These are phyloP conservation scores for Tupiocoris notatus DNA, from an alignment of 2,888 invertebrate species.

Conservation along the genomic window DNA sequence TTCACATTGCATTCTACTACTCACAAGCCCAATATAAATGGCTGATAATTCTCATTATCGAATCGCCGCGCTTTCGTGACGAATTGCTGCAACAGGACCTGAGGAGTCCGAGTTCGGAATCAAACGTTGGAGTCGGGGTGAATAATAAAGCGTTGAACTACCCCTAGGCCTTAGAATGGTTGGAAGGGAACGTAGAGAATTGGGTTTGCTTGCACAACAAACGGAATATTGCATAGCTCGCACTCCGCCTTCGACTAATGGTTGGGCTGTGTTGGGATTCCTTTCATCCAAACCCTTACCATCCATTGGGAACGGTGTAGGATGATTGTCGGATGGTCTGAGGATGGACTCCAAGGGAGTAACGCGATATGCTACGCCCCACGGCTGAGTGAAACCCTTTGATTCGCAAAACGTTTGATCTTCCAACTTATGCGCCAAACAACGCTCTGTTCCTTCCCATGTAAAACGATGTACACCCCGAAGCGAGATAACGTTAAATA, in stretches of 20 bases:
- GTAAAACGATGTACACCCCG: not conserved
- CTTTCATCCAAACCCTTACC: conserved; percentile 13
- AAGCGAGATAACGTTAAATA: conserved; percentile 6
- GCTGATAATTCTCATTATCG: too few species aligned
- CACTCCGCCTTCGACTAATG: conserved; percentile 22
- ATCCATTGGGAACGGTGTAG: not conserved
- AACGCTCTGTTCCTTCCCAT: not conserved
- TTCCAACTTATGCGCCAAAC: not conserved
- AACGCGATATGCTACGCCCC: conserved; percentile 4
- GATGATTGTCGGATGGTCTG: not conserved
- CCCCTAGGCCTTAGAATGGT: not conserved
- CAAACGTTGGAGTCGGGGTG: not conserved
- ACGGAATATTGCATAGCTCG: conserved; percentile 36
- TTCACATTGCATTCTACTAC: too few species aligned
- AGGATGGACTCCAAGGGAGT: not conserved
- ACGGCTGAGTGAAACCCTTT: conserved; percentile 23
- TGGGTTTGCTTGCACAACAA: conserved; percentile 34
- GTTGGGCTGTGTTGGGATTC: not conserved
- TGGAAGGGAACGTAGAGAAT: not conserved
- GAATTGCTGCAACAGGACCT: too few species aligned
- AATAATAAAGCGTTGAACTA: conserved; percentile 20
- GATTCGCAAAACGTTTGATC: conserved; percentile 30
- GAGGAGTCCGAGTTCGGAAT: not conserved
- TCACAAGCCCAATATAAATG: too few species aligned
- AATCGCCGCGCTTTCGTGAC: too few species aligned